A percentile compares a stretch with the other conserved stretches of the same genome.
phyloP scores from a whole-genome alignment of 2,888 invertebrate species.

The Ischnura elegans region DNA sequence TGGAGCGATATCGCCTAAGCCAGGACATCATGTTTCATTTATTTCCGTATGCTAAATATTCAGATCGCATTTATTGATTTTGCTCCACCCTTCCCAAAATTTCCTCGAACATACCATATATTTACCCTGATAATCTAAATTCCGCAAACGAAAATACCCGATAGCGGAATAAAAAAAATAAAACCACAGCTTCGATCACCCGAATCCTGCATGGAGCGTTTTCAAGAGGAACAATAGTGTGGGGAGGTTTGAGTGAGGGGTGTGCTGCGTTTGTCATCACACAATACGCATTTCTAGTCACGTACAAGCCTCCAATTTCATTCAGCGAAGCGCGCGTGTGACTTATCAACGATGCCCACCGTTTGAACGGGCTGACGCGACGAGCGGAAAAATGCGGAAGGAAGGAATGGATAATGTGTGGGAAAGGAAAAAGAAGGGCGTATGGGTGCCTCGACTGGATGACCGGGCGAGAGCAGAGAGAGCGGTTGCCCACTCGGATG shows the following conservation, averaged over 20 bases:
- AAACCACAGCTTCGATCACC: background rate
- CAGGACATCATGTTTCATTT: too few species aligned
- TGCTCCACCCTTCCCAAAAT: too few species aligned
- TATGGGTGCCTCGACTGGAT: background rate
- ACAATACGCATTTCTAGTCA: slow-evolving; percentile 11
- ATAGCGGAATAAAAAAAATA: background rate
- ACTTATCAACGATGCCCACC: background rate
- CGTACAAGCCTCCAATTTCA: background rate
- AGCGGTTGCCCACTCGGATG: background rate
- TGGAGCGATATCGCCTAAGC: too few species aligned
- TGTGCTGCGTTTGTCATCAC: background rate
- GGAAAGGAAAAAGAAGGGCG: background rate
- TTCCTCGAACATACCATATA: too few species aligned
- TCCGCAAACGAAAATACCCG: too few species aligned
- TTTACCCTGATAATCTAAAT: too few species aligned
- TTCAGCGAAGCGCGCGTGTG: background rate
- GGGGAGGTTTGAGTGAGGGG: background rate
- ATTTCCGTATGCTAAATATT: too few species aligned
- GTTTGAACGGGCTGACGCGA: background rate
- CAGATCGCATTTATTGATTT: too few species aligned
- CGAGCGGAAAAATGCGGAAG: background rate
- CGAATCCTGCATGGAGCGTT: background rate
- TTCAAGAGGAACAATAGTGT: background rate
- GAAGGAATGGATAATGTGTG: background rate
- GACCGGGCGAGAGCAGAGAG: background rate